A percentile compares a stretch with the other conserved stretches of the same genome.
Conservation (phyloP, 2,113 vertebrate species). For the Lycaon pictus region DNA sequence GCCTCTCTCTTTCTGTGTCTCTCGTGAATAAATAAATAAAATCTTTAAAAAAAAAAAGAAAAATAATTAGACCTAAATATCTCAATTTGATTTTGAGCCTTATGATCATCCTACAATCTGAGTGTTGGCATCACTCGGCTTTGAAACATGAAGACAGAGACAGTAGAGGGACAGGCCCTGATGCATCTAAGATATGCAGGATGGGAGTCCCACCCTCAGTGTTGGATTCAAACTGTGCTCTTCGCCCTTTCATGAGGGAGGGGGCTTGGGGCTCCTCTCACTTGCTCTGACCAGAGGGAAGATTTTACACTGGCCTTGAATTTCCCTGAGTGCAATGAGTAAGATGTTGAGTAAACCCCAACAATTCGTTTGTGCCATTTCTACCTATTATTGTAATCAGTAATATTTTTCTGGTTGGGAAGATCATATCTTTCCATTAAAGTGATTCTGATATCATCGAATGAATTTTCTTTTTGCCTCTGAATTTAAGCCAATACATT, state of each 20-base stretch:
- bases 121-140: not conserved
- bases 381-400: not conserved
- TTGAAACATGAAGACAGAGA: too few relatives aligned
- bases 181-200: too few relatives aligned
- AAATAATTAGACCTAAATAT: not conserved
- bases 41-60: too few relatives aligned
- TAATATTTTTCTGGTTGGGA: not conserved
- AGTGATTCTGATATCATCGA: not conserved
- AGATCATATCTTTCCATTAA: not conserved
- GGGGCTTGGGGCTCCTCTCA: not conserved
- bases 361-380: not conserved
- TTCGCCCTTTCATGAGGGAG: rapidly evolving
- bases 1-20: too few relatives aligned
- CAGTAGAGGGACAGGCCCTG: too few relatives aligned
- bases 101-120: not conserved
- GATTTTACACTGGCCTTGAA: not conserved
- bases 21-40: too few relatives aligned
- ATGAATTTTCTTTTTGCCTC: not conserved
- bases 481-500: not conserved
- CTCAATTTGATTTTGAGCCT: not conserved
- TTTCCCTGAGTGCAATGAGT: too few relatives aligned
- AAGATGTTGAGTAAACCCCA: not conserved
- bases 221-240: not conserved
- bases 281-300: not conserved
- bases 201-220: rapidly evolving